Percentiles rank a stretch among this genome's conserved stretches.
These are phyloP conservation scores for Terrapene triunguis DNA, from an alignment of 2,113 vertebrate species.

Conservation along the genomic window DNA sequence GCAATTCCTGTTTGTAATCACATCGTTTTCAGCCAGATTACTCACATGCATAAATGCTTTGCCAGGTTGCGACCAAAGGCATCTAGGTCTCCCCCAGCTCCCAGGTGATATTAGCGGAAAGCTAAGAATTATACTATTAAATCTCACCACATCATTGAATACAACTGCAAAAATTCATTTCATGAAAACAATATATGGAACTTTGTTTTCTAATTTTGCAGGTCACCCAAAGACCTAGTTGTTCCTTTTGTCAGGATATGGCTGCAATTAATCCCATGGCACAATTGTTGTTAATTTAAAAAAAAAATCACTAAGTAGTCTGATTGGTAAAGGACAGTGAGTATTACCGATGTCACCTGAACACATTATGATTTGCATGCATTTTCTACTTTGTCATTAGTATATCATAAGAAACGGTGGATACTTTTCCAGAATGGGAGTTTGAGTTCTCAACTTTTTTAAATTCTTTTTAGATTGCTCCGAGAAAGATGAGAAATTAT, in stretches of 20 bases:
- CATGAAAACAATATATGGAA: background rate
- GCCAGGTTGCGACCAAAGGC: rapidly evolving
- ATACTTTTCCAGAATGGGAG: rapidly evolving
- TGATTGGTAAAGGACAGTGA: background rate
- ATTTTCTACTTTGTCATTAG: background rate
- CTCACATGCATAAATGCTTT: background rate
- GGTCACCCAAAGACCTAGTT: slow-evolving; percentile 36
- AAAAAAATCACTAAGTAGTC: background rate
- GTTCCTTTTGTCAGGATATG: slow-evolving; percentile 23
- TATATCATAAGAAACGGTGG: rapidly evolving
- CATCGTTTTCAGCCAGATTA: background rate
- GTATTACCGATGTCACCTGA: background rate
- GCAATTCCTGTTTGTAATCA: background rate
- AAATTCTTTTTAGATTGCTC: background rate
- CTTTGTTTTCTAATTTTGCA: slow-evolving; percentile 46
- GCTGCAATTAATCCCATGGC: slow-evolving; percentile 47
- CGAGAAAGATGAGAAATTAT: background rate
- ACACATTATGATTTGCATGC: background rate
- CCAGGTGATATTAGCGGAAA: background rate
- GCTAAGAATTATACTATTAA: background rate
- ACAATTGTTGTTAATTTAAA: slow-evolving; percentile 38
- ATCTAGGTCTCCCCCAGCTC: background rate
- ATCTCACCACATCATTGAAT: background rate
- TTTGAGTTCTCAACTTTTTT: background rate
- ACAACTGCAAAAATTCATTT: background rate